phyloP scores from a whole-genome alignment of 1,140 invertebrate species.

The Pachypsylla venusta region DNA sequence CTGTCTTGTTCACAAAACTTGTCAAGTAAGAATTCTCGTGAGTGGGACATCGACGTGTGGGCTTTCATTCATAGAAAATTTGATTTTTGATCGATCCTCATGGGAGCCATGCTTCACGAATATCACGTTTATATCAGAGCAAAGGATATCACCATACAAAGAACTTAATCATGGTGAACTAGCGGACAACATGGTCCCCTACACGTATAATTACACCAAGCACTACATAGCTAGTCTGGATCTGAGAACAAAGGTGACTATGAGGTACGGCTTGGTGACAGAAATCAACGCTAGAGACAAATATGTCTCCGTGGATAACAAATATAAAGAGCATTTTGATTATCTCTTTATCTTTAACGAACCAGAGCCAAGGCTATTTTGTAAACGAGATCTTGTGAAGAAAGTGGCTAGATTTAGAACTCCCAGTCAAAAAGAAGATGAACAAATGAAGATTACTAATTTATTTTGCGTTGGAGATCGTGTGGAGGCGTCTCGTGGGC shows the following conservation, averaged over 20 bases:
- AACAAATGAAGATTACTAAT: background rate
- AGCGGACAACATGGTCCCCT: background rate
- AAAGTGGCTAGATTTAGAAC: background rate
- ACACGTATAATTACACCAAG: background rate
- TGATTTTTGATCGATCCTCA: background rate
- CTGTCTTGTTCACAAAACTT: background rate
- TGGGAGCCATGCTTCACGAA: background rate
- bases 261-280: background rate
- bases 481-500: background rate
- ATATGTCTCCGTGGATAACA: background rate
- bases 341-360: background rate
- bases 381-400: background rate
- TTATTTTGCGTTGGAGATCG: background rate
- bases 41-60: background rate
- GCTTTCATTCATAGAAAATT: background rate
- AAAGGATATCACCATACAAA: background rate
- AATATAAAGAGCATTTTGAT: background rate
- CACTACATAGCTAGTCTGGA: background rate
- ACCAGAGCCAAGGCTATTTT: background rate
- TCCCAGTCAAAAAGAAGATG: background rate
- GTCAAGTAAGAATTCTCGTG: background rate
- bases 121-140: background rate
- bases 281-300: background rate
- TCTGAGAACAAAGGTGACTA: background rate
- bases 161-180: background rate